Percentiles rank a stretch among this genome's conserved stretches.
Evolutionary conservation across 2,797 vertebrate genomes (phyloP).

Genomic region (Amphiprion clarkii): DNA sequence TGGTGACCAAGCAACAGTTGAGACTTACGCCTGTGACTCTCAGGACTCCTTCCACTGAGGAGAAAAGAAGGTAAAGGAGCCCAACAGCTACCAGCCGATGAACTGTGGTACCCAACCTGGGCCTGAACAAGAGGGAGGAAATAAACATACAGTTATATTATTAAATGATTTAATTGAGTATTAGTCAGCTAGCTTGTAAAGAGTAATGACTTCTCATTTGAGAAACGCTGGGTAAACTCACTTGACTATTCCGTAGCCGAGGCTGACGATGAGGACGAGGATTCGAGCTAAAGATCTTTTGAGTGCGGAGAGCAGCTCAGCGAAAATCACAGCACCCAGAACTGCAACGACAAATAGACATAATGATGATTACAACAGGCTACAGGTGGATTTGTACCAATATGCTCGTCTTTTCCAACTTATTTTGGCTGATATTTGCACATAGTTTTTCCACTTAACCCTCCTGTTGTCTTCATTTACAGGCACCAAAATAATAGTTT

Average conservation of each 20-base stretch:
- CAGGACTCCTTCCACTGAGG: constrained; percentile 95
- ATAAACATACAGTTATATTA: neutral
- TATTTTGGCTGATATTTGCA: no score
- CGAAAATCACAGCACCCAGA: constrained; percentile 92
- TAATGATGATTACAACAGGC: rapidly evolving
- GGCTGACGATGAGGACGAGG: constrained; percentile 95
- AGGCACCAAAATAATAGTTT: no score
- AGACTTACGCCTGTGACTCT: constrained; percentile 92
- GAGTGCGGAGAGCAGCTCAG: constrained; percentile 94
- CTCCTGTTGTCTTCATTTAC: no score
- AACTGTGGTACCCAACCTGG: constrained; percentile 93
- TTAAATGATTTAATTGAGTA: neutral
- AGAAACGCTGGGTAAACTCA: constrained; percentile 72
- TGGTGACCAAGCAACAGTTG: neutral
- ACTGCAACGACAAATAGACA: constrained; percentile 78
- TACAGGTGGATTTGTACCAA: no score
- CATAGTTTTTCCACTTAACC: no score
- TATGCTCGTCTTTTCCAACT: no score
- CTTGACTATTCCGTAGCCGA: constrained; percentile 97
- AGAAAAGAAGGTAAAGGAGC: constrained; percentile 94
- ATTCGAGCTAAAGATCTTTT: constrained; percentile 95
- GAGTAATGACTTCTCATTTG: no score
- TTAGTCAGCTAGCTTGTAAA: no score
- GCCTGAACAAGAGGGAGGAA: constrained; percentile 78
- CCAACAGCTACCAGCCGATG: constrained; percentile 93